phyloP scores from a whole-genome alignment of 64 coral and sea anemone species.

The Porites australiensis region DNA sequence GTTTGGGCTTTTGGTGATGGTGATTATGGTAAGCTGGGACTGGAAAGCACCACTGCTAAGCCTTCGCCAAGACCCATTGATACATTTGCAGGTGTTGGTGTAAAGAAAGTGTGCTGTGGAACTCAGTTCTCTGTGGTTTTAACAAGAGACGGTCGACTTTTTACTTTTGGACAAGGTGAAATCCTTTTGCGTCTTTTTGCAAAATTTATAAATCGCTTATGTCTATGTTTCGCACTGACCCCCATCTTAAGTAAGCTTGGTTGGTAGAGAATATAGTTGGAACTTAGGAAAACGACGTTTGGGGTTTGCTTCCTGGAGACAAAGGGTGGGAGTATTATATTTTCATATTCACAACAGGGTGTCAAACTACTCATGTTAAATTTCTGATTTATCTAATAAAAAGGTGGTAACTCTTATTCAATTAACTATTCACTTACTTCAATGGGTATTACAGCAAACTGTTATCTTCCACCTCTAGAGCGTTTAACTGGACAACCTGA shows the following conservation, averaged over 20 bases:
- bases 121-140: slow-evolving; percentile 93
- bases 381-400: too few relatives aligned
- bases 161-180: slow-evolving; percentile 88
- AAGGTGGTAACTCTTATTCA: too few relatives aligned
- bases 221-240: too few relatives aligned
- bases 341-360: too few relatives aligned
- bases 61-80: slow-evolving; percentile 75
- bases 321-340: too few relatives aligned
- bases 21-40: slow-evolving; percentile 90
- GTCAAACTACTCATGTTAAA: too few relatives aligned
- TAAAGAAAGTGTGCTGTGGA: slow-evolving; percentile 84
- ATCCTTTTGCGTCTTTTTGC: not conserved
- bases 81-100: slow-evolving; percentile 65
- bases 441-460: too few relatives aligned
- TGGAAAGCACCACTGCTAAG: slow-evolving; percentile 86
- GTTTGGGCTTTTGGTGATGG: slow-evolving; percentile 93
- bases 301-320: too few relatives aligned
- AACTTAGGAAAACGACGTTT: too few relatives aligned
- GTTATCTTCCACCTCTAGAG: slow-evolving; percentile 37
- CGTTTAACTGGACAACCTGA: slow-evolving; percentile 89
- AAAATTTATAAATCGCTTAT: not conserved
- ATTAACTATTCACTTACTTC: too few relatives aligned
- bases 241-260: too few relatives aligned
- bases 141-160: slow-evolving; percentile 83
- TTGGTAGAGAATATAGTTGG: too few relatives aligned